Percentiles rank a stretch among this genome's conserved stretches.
Evolutionary conservation across 2,113 vertebrate genomes (phyloP).

Genomic region (Madoqua kirkii): DNA sequence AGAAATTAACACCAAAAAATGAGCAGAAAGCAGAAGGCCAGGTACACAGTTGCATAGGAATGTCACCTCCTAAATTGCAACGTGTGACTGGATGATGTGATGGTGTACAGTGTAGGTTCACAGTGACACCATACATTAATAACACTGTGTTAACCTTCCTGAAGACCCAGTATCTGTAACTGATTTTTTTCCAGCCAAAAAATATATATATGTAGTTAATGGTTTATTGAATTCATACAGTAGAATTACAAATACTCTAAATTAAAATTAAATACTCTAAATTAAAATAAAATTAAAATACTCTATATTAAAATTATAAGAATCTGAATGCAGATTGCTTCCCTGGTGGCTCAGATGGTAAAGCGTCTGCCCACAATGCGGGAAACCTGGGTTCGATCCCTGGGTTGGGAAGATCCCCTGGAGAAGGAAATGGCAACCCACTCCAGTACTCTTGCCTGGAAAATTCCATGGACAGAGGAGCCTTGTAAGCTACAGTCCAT

Average conservation of each 20-base stretch:
- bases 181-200: background rate
- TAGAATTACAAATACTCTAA: background rate
- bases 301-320: too few relatives aligned
- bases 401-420: too few relatives aligned
- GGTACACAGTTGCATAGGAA: background rate
- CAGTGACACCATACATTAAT: background rate
- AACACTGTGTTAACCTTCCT: background rate
- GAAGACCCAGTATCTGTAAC: background rate
- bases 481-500: too few relatives aligned
- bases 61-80: background rate
- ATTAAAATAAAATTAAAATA: too few relatives aligned
- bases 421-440: too few relatives aligned
- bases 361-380: too few relatives aligned
- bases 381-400: too few relatives aligned
- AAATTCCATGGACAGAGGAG: too few relatives aligned
- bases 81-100: fast-evolving
- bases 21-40: background rate
- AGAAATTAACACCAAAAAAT: background rate
- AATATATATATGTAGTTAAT: background rate
- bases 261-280: background rate
- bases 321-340: too few relatives aligned
- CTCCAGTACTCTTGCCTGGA: too few relatives aligned
- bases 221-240: background rate
- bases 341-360: too few relatives aligned
- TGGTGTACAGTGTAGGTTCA: background rate